Evolutionary conservation across 2,797 vertebrate species (phyloP).

Genomic region (Catostomus latipinnis): DNA sequence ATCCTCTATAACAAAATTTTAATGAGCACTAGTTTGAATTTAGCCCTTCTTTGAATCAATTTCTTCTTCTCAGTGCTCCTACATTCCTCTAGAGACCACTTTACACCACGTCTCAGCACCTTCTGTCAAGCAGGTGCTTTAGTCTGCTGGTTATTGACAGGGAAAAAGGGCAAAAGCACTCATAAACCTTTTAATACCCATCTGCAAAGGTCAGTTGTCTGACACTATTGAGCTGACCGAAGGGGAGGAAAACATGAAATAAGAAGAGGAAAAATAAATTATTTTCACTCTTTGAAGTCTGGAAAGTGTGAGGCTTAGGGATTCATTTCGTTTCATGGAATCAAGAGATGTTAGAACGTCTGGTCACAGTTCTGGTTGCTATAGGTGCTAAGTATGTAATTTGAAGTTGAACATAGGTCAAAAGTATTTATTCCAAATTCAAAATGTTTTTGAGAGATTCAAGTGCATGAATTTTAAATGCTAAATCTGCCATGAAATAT

Average conservation of each 20-base stretch:
- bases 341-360: neutral
- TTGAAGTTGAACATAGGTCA: neutral
- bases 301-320: neutral
- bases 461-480: neutral
- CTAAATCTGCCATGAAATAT: neutral
- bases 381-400: neutral
- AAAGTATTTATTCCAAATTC: neutral
- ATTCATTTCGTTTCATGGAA: neutral
- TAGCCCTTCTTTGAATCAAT: neutral
- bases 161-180: conserved; percentile 66
- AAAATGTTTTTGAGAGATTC: neutral
- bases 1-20: conserved; percentile 22
- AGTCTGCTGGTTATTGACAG: conserved; percentile 49
- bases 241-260: conserved; percentile 76
- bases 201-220: conserved; percentile 81
- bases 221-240: conserved; percentile 77
- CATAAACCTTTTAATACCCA: conserved; percentile 70
- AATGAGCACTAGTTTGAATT: conserved; percentile 15
- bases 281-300: neutral
- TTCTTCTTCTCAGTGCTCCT: conserved; percentile 1
- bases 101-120: conserved; percentile 36
- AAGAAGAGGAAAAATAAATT: conserved; percentile 32
- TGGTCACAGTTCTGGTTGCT: neutral
- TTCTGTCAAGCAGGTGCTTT: conserved; percentile 45
- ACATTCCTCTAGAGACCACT: conserved; percentile 27